phyloP scores from a whole-genome alignment of 2,888 invertebrate species.

The Amphipyra berbera region DNA sequence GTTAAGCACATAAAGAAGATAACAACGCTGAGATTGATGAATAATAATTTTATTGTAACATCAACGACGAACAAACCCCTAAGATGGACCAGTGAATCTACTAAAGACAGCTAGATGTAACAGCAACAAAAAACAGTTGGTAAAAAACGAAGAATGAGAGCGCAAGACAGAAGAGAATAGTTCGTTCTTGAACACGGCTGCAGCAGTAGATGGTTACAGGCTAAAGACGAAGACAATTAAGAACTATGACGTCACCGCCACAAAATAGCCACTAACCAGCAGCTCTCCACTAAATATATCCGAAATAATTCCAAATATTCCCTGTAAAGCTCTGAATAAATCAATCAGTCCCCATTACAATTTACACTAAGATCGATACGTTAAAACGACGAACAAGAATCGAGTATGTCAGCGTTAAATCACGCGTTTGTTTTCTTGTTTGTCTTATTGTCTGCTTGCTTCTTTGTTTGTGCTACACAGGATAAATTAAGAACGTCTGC shows the following conservation, averaged over 20 bases:
- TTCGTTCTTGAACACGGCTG: too few relatives aligned
- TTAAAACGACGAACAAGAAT: constrained; percentile 61
- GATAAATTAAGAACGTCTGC: constrained; percentile 69
- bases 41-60: too few relatives aligned
- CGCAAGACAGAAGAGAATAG: too few relatives aligned
- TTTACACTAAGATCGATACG: constrained; percentile 80
- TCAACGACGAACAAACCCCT: too few relatives aligned
- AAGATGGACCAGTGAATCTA: too few relatives aligned
- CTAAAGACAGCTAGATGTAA: too few relatives aligned
- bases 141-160: too few relatives aligned
- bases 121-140: too few relatives aligned
- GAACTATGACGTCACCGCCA: constrained; percentile 15
- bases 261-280: constrained; percentile 9
- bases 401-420: constrained; percentile 74
- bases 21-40: too few relatives aligned
- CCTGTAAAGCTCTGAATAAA: constrained; percentile 68
- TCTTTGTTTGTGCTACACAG: constrained; percentile 51
- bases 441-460: constrained; percentile 63
- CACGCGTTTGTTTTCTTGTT: constrained; percentile 73
- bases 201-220: too few relatives aligned
- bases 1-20: too few relatives aligned
- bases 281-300: constrained; percentile 36
- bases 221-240: not conserved
- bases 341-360: constrained; percentile 82
- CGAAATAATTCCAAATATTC: constrained; percentile 65